Conservation (phyloP, 2,113 vertebrate genomes). For the Recurvirostra avosetta region DNA sequence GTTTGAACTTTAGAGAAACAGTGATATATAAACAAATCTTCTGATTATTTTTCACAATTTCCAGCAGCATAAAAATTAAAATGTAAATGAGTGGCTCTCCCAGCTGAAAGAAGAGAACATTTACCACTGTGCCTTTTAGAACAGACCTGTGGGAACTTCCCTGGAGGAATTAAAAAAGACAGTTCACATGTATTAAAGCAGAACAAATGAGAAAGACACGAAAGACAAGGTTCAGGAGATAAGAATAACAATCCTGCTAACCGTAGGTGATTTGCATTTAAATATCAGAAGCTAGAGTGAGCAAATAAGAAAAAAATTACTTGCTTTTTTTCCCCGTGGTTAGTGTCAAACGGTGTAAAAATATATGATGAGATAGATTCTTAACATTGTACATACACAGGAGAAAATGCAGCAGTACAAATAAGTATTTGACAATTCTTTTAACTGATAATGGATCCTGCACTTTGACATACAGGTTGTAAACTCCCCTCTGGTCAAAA, state of each 20-base stretch:
- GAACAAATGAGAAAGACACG: not conserved
- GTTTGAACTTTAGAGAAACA: not conserved
- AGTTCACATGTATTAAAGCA: not conserved
- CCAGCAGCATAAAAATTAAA: not conserved
- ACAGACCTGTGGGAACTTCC: not conserved
- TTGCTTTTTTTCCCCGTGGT: not conserved
- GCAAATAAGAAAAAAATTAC: not conserved
- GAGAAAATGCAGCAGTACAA: not conserved
- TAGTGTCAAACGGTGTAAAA: not conserved
- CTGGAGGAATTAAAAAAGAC: not conserved
- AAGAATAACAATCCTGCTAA: slow-evolving; percentile 4
- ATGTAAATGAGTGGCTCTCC: not conserved
- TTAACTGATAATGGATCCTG: not conserved
- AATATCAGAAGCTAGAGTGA: not conserved
- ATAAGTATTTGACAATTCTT: not conserved
- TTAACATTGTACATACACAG: not conserved
- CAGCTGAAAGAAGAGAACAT: not conserved
- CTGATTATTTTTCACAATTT: slow-evolving; percentile 1
- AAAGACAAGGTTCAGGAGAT: slow-evolving; percentile 21
- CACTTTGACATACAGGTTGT: not conserved
- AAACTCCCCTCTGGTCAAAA: not conserved
- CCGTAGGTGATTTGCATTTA: slow-evolving; percentile 12
- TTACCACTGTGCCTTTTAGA: not conserved
- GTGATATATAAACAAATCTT: not conserved
- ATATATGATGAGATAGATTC: not conserved